Conservation (phyloP, 2,888 invertebrate species). For the Digitonthophagus gazella region DNA sequence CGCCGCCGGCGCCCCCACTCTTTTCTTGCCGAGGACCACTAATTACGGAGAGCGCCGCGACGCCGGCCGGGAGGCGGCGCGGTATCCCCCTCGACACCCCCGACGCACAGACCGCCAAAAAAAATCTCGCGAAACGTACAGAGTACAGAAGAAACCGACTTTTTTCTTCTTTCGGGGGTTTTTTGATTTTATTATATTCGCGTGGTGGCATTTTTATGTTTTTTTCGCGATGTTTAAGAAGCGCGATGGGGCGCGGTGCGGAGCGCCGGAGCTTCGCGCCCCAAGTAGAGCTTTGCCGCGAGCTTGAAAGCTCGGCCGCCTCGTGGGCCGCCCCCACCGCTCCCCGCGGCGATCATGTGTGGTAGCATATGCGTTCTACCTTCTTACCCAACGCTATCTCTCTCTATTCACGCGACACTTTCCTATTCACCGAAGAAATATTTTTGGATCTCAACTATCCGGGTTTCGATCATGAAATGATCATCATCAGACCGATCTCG, state of each 20-base stretch:
- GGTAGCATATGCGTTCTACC: not conserved
- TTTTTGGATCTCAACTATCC: too few species aligned
- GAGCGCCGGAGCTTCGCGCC: not conserved
- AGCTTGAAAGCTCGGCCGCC: not conserved
- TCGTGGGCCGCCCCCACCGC: not conserved
- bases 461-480: too few species aligned
- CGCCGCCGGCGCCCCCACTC: slow-evolving; percentile 40
- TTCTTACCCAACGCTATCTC: not conserved
- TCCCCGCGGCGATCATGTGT: not conserved
- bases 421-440: too few species aligned
- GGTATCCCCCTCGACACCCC: slow-evolving; percentile 25
- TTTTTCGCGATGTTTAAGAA: not conserved
- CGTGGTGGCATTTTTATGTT: not conserved
- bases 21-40: slow-evolving; percentile 47
- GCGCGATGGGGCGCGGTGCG: not conserved
- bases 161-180: slow-evolving; percentile 53
- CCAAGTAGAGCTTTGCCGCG: not conserved
- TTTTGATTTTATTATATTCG: not conserved
- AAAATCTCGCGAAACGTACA: not conserved
- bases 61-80: slow-evolving; percentile 2
- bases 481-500: too few species aligned
- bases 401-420: too few species aligned
- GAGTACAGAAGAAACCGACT: not conserved
- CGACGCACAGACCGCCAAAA: slow-evolving; percentile 18
- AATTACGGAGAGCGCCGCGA: slow-evolving; percentile 41